Percentiles rank a stretch among this genome's conserved stretches.
These are phyloP conservation scores for Microcebus lehilahytsara DNA, from an alignment of 2,113 vertebrate species.

Conservation along the genomic window DNA sequence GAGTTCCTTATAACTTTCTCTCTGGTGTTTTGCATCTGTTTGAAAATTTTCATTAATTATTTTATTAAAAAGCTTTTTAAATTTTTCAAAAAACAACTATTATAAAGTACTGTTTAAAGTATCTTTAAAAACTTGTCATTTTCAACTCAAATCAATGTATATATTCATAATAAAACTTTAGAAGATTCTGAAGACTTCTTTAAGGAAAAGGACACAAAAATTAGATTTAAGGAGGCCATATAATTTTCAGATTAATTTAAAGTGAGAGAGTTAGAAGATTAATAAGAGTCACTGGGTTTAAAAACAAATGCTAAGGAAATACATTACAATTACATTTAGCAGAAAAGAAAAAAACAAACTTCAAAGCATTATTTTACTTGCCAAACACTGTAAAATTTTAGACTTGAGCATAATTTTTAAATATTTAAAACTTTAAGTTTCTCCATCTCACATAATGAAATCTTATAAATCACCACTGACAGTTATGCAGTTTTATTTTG, in stretches of 20 bases:
- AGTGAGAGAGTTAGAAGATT: conserved; percentile 15
- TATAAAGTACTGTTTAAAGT: conserved; percentile 12
- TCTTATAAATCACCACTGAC: not conserved
- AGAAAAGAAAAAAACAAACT: conserved; percentile 21
- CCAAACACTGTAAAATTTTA: conserved; percentile 7
- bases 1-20: not conserved
- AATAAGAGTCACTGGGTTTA: not conserved
- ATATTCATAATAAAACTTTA: not conserved
- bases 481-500: conserved; percentile 47
- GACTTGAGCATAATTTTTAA: conserved; percentile 14
- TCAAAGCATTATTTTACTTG: conserved; percentile 29
- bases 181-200: conserved; percentile 21
- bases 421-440: conserved; percentile 16
- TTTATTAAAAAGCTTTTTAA: conserved; percentile 26
- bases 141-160: conserved; percentile 8
- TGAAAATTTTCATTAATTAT: conserved; percentile 35
- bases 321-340: not conserved
- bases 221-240: not conserved
- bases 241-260: conserved; percentile 40
- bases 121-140: conserved; percentile 11
- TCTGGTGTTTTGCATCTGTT: not conserved
- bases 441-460: conserved; percentile 24
- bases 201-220: conserved; percentile 43
- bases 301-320: conserved; percentile 30
- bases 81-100: not conserved